These are phyloP conservation scores for Proisotoma minuta DNA, from an alignment of 2,888 invertebrate species.

Conservation along the genomic window DNA sequence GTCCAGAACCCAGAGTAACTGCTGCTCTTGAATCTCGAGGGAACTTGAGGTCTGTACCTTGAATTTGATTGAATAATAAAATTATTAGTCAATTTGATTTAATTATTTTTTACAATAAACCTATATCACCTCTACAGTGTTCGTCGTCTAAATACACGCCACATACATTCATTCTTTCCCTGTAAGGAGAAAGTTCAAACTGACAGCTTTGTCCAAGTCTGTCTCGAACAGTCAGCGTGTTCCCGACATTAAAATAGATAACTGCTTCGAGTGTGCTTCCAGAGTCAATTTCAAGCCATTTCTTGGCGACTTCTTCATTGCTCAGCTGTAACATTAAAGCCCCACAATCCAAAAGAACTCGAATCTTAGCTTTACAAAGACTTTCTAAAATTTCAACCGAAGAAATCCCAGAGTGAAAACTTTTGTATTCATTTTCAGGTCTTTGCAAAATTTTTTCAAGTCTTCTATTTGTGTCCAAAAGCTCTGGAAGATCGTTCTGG, in stretches of 20 bases:
- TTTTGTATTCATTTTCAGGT: conserved; percentile 16
- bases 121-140: conserved; percentile 34
- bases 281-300: conserved; percentile 33
- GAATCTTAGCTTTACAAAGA: conserved; percentile 11
- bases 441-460: conserved; percentile 15
- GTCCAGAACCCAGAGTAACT: conserved; percentile 33
- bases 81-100: too few relatives aligned
- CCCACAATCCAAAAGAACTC: conserved; percentile 35
- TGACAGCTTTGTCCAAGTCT: conserved; percentile 4
- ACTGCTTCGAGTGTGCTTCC: conserved; percentile 21
- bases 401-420: conserved; percentile 1
- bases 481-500: conserved; percentile 23
- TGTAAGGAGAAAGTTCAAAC: conserved; percentile 28
- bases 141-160: conserved; percentile 38
- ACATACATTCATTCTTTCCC: conserved; percentile 21
- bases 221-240: conserved; percentile 20
- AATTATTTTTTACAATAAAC: too few relatives aligned
- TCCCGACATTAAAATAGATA: conserved; percentile 28
- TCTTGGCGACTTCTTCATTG: conserved; percentile 35
- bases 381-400: conserved; percentile 16
- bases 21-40: conserved; percentile 17
- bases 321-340: conserved; percentile 34
- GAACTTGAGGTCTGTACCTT: conserved; percentile 40
- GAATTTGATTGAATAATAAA: too few relatives aligned
- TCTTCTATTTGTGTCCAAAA: conserved; percentile 16